phyloP scores from a whole-genome alignment of 2,113 vertebrate species.

The Marcusenius ussheri region DNA sequence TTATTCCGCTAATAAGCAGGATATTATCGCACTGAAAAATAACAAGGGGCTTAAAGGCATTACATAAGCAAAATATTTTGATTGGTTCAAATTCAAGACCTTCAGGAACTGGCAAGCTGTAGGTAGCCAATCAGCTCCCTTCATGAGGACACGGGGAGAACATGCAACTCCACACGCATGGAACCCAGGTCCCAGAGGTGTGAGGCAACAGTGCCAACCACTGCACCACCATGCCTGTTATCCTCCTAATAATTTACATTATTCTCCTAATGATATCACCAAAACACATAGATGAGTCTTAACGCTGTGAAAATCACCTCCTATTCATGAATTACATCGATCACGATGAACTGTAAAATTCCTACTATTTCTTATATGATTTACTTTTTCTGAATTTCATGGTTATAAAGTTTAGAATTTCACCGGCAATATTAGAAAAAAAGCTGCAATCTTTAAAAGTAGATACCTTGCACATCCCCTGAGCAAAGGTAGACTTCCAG shows the following conservation, averaged over 20 bases:
- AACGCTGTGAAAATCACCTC: neutral
- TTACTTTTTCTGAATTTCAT: neutral
- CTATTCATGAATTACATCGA: neutral
- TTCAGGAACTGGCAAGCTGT: neutral
- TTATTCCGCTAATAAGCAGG: neutral
- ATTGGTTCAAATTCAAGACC: neutral
- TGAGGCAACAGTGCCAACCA: neutral
- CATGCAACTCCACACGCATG: no score
- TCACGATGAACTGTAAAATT: neutral
- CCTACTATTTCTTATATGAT: neutral
- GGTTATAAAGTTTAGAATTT: neutral
- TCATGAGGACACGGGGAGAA: no score
- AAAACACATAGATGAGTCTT: neutral
- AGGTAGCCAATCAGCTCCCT: neutral
- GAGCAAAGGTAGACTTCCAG: neutral
- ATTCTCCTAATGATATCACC: neutral
- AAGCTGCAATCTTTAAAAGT: neutral
- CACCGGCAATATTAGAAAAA: neutral
- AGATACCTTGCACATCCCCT: neutral
- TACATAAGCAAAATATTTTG: neutral
- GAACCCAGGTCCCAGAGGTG: no score
- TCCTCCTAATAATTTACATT: neutral
- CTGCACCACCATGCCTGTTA: neutral
- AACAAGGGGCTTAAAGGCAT: neutral
- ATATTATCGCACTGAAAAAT: neutral